A percentile compares a stretch with the other conserved stretches of the same genome.
These are phyloP conservation scores for Acrocephalus arundinaceus DNA, from an alignment of 2,113 vertebrate species.

Conservation along the genomic window DNA sequence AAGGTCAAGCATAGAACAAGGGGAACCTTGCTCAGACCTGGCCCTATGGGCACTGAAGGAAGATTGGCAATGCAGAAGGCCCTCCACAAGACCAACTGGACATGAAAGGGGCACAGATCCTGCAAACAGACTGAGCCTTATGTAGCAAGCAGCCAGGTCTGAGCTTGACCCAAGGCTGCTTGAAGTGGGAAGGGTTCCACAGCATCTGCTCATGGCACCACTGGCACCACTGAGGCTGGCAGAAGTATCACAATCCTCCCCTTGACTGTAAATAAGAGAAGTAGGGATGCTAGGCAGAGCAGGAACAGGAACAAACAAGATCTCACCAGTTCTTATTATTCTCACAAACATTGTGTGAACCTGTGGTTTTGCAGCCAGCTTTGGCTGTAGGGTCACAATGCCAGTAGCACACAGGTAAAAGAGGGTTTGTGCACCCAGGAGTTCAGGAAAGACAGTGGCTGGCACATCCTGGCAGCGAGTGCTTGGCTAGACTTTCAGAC, in stretches of 20 bases:
- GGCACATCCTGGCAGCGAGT: not conserved
- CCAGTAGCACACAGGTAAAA: rapidly evolving
- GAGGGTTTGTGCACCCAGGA: not conserved
- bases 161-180: not conserved
- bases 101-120: not conserved
- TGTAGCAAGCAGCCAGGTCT: not conserved
- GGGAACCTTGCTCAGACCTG: not conserved
- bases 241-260: not conserved
- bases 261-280: not conserved
- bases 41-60: not conserved
- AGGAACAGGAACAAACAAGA: not conserved
- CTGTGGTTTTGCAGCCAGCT: not conserved
- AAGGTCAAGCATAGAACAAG: not conserved
- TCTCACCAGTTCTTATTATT: not conserved
- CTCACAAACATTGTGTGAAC: not conserved
- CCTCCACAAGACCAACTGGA: not conserved
- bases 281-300: not conserved
- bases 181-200: not conserved
- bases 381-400: not conserved
- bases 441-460: not conserved
- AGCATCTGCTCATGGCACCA: not conserved
- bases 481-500: not conserved
- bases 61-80: not conserved
- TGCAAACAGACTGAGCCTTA: not conserved
- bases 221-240: not conserved